These are phyloP conservation scores for Drosophila borealis DNA, from an alignment of 2,888 invertebrate species.

Conservation along the genomic window DNA sequence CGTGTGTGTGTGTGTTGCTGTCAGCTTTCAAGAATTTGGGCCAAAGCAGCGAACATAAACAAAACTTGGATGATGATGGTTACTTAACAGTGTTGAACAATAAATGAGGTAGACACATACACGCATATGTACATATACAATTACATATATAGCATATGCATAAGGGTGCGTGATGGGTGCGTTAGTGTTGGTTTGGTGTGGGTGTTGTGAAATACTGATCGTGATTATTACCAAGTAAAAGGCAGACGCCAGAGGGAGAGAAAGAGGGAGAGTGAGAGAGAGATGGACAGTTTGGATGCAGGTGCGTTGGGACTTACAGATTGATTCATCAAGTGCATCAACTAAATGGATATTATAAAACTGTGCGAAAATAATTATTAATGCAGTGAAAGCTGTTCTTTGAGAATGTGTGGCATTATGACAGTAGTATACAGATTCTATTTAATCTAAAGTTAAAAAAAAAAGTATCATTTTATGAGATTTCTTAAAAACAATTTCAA, in stretches of 20 bases:
- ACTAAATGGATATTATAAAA: not conserved
- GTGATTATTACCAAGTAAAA: constrained; percentile 12
- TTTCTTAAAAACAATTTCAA: no score
- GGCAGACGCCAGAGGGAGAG: not conserved
- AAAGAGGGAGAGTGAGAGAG: not conserved
- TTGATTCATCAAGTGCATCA: constrained; percentile 29
- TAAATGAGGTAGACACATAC: constrained; percentile 50
- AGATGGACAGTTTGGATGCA: constrained; percentile 19
- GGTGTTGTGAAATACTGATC: constrained; percentile 44
- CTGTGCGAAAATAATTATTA: not conserved
- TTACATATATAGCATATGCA: constrained; percentile 11
- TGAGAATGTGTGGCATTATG: no score
- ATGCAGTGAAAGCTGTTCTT: no score
- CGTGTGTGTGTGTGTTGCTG: constrained; percentile 47
- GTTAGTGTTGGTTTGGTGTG: constrained; percentile 25
- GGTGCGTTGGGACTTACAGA: constrained; percentile 34
- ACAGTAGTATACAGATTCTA: no score
- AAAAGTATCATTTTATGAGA: no score
- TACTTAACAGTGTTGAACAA: constrained; percentile 76
- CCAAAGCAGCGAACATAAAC: constrained; percentile 74
- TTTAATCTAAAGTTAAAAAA: no score
- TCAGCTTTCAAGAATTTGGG: constrained; percentile 74
- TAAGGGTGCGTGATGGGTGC: constrained; percentile 12
- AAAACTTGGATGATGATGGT: constrained; percentile 72
- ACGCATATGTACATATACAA: constrained; percentile 4